Percentiles rank a stretch among this genome's conserved stretches.
Evolutionary conservation across 2,113 vertebrate genomes (phyloP).

Genomic region (Terrapene triunguis): DNA sequence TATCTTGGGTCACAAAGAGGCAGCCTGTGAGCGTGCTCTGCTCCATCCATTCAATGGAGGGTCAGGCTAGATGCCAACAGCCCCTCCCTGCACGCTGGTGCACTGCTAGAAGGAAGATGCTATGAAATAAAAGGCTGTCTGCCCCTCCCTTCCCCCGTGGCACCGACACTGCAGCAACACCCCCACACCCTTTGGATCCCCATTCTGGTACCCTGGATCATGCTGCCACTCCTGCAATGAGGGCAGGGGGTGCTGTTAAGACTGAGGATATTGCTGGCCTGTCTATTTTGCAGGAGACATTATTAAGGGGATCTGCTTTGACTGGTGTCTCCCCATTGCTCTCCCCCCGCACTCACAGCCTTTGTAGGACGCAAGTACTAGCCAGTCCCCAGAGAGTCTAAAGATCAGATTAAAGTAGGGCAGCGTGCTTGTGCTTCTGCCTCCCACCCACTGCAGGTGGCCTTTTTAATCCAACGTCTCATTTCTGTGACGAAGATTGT

Average conservation of each 20-base stretch:
- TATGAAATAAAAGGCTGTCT: no score
- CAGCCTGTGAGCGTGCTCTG: not conserved
- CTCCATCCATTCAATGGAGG: not conserved
- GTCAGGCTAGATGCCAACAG: not conserved
- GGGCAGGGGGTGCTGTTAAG: not conserved
- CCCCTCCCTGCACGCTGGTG: no score
- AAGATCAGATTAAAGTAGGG: not conserved
- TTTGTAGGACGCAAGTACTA: not conserved
- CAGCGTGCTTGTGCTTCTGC: rapidly evolving
- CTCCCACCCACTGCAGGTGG: rapidly evolving
- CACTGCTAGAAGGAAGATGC: no score
- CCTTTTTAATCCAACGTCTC: rapidly evolving
- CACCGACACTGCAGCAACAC: not conserved
- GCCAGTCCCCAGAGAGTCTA: not conserved
- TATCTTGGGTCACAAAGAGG: not conserved
- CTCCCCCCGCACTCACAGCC: not conserved
- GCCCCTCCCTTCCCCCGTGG: not conserved
- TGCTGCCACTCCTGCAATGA: not conserved
- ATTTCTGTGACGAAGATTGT: rapidly evolving
- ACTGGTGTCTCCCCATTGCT: not conserved
- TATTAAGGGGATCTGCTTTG: not conserved
- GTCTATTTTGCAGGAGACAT: not conserved
- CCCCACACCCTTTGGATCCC: not conserved
- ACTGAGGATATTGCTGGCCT: not conserved
- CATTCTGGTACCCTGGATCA: not conserved